Evolutionary conservation across 2,888 invertebrate genomes (phyloP).

Genomic region (Morinoia aosen): DNA sequence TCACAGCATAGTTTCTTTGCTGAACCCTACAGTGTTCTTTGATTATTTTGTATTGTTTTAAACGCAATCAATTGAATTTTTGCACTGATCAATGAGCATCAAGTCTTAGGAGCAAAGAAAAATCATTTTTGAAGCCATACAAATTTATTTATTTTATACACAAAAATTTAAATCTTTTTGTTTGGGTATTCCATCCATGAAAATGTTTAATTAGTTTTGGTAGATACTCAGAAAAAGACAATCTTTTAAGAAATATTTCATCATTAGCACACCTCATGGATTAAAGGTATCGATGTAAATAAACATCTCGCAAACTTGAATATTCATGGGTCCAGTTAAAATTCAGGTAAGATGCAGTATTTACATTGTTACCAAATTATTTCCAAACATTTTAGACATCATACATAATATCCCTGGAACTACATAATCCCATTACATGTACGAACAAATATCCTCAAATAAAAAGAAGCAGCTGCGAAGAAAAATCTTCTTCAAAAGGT

Average conservation of each 20-base stretch:
- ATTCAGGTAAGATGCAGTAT: background rate
- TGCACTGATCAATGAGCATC: background rate
- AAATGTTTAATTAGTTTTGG: too few species aligned
- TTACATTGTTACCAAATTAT: background rate
- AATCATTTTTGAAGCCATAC: background rate
- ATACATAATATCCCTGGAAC: background rate
- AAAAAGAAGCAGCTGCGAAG: background rate
- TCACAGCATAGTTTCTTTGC: background rate
- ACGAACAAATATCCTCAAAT: background rate
- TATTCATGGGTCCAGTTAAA: background rate
- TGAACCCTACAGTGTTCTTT: background rate
- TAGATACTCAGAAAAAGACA: too few species aligned
- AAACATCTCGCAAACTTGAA: background rate
- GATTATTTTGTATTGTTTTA: background rate
- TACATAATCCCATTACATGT: background rate
- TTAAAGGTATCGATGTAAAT: background rate
- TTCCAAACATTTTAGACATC: background rate
- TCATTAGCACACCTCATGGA: background rate
- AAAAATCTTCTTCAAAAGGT: background rate
- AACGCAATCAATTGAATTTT: background rate
- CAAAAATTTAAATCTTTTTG: background rate
- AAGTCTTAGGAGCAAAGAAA: background rate
- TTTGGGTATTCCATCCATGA: too few species aligned
- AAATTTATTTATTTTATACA: background rate
- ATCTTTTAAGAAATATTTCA: background rate